Evolutionary conservation across 2,888 invertebrate genomes (phyloP), one percentile per base, ranked within the genome.

Genomic region (Conchocele bisecta): DNA sequence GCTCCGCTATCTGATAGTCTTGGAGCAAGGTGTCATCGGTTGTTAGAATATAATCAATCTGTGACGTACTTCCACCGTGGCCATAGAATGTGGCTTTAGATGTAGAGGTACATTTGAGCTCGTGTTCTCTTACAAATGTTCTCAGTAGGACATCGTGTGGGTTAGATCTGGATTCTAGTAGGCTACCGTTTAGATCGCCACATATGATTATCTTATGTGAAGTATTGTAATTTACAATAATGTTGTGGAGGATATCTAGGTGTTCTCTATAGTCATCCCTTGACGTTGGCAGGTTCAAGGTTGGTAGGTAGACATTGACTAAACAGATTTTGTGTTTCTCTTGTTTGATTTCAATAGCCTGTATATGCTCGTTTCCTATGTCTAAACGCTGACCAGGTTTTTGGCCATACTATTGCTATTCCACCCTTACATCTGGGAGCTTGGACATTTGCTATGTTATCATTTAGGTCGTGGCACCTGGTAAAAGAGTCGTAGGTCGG

Each of bases 351-450:
- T 50, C 50, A n/a, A 50, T 17, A 31, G 50, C 50, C 29, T 50
- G 50, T 3, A 50, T 20, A 17, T 33, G 28, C 31, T 50, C 50
- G 17, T 29, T 50, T 4, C 50, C 50, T 7, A 31, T 33, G 4
- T 50, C 29, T 7, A 50, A 33, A 9, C n/a, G 28, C 31, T 28
- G 50, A 28, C 50, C 50, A 50, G 4, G 11, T 17, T 29, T 20
- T 50, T 5, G 50, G 50, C 50, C 50, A 50, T 22, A 50, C 9
- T 9, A 50, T 50, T n/a, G 50, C 50, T 4, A 50, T 50, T 28
- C 50, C 50, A 28, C 50, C 50, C 4, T 50, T 50, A 9, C 50
- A 29, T 9, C 50, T 29, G 11, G 29, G 6, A 29, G 31, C 31
- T 50, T 50, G 50, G 31, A 50, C 28, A 15, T 50, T 50, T 5